These are phyloP conservation scores for Archips xylosteana DNA, from an alignment of 2,888 invertebrate species.

Conservation along the genomic window DNA sequence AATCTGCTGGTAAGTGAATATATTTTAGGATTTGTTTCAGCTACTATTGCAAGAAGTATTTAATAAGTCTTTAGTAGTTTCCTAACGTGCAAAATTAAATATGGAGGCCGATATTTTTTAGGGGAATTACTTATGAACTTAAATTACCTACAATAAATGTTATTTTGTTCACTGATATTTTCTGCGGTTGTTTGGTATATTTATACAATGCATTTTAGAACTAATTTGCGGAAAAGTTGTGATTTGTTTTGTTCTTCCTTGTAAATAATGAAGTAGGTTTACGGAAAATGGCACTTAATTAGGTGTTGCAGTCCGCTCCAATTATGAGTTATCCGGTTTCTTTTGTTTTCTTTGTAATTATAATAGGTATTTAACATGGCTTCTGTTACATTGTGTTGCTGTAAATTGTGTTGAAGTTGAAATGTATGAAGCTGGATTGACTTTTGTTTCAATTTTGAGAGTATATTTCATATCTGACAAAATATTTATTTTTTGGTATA, in stretches of 20 bases:
- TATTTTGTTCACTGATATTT: background rate
- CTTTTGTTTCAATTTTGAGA: no score
- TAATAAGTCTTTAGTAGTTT: no score
- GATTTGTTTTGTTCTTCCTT: slow-evolving; percentile 11
- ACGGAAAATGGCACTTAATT: slow-evolving; percentile 28
- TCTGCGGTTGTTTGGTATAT: background rate
- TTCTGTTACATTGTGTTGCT: background rate
- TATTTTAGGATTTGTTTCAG: background rate
- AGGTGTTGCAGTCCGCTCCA: slow-evolving; percentile 19
- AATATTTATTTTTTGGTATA: no score
- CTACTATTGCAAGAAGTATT: no score
- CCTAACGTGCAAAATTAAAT: background rate
- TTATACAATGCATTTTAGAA: background rate
- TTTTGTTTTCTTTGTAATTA: slow-evolving; percentile 21
- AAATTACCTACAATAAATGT: background rate
- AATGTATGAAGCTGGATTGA: background rate
- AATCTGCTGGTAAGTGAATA: slow-evolving; percentile 82
- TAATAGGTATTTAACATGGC: background rate
- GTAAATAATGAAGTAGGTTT: background rate
- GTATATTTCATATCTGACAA: background rate
- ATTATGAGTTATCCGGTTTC: slow-evolving; percentile 32
- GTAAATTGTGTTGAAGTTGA: background rate
- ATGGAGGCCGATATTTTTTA: background rate
- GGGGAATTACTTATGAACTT: background rate
- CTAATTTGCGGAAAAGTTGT: background rate